Evolutionary conservation across 2,888 invertebrate species (phyloP).

Genomic region (Sinotaia quadrata): DNA sequence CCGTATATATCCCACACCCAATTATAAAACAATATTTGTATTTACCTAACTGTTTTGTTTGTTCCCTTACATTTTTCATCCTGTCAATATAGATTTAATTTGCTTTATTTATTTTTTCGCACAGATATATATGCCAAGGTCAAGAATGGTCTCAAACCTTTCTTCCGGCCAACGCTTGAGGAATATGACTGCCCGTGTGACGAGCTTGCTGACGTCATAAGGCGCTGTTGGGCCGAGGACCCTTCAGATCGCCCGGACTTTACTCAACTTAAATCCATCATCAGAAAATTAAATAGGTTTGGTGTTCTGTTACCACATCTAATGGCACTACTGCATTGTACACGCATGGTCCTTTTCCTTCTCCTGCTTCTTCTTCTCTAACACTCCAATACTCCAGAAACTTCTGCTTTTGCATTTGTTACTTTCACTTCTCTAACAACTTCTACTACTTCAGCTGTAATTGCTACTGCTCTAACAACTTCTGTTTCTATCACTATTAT

Average conservation of each 20-base stretch:
- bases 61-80: too few relatives aligned
- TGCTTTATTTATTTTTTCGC: too few relatives aligned
- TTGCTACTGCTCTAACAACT: too few relatives aligned
- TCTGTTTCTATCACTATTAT: too few relatives aligned
- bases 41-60: too few relatives aligned
- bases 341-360: background rate
- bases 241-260: conserved; percentile 93
- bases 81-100: too few relatives aligned
- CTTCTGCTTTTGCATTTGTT: background rate
- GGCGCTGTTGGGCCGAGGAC: conserved; percentile 95
- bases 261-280: conserved; percentile 87
- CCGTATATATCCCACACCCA: too few relatives aligned
- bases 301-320: too few relatives aligned
- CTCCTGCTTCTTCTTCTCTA: conserved; percentile 1
- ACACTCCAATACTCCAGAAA: background rate
- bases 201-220: conserved; percentile 82
- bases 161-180: conserved; percentile 84
- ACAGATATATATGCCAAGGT: conserved; percentile 81
- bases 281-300: conserved; percentile 92
- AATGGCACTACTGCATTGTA: too few relatives aligned
- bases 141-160: conserved; percentile 77
- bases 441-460: too few relatives aligned
- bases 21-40: too few relatives aligned
- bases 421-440: background rate
- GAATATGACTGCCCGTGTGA: conserved; percentile 80